A percentile compares a stretch with the other conserved stretches of the same genome.
phyloP scores from a whole-genome alignment of 2,113 vertebrate genomes.

The Pipra filicauda region DNA sequence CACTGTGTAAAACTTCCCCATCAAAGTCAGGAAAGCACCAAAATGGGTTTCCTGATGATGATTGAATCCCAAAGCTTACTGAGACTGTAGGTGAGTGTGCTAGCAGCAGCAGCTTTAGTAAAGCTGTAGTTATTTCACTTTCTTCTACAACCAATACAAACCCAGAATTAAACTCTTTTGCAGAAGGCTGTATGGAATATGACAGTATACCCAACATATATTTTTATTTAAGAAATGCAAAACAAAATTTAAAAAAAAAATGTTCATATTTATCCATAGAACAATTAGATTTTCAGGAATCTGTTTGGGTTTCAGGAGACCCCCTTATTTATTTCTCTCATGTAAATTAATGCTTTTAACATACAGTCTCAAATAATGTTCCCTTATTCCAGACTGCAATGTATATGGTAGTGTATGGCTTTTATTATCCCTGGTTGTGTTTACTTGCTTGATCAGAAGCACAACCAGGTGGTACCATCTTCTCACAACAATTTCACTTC shows the following conservation, averaged over 20 bases:
- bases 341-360: neutral
- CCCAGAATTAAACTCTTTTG: neutral
- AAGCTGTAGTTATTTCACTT: neutral
- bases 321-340: neutral
- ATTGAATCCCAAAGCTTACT: neutral
- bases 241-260: neutral
- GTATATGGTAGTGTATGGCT: neutral
- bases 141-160: neutral
- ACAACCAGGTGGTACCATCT: slow-evolving; percentile 66
- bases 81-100: neutral
- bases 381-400: neutral
- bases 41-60: neutral
- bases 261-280: neutral
- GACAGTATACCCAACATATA: neutral
- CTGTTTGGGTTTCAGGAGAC: neutral
- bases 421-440: slow-evolving; percentile 44
- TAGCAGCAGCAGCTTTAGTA: neutral
- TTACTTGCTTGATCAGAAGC: slow-evolving; percentile 56
- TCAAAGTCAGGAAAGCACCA: neutral
- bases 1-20: neutral
- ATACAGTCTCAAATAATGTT: neutral
- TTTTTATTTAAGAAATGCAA: neutral
- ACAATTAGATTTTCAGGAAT: neutral
- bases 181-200: neutral
- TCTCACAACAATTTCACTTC: slow-evolving; percentile 62